Base-by-base conservation (phyloP, 2,888 invertebrate genomes). In the Microdon myrmicae region DNA sequence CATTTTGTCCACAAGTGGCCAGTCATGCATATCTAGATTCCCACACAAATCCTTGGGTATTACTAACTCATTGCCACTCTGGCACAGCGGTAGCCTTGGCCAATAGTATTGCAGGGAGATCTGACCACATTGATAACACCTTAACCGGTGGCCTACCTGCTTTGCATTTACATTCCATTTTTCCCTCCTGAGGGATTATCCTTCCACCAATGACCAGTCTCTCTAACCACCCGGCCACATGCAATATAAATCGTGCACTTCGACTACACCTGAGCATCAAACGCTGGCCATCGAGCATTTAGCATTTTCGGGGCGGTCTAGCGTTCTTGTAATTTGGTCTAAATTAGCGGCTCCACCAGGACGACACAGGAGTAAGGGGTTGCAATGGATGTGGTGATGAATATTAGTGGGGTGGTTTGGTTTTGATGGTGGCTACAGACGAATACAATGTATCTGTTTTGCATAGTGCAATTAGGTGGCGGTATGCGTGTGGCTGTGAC, bases 181-280 rank as follows among this genome's bases (percentile, higher is more conserved):
- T 20, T 23, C 22, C 14, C 43, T 39, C 61, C 56, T 28, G 20
- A 39, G 6, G 59, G 59, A 53, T 60, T 54, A 60, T 60, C 59
- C n/a, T 53, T 60, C 47, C 47, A 41, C 61, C 61, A 61, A 61
- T 56, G 53, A 34, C 16, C n/a, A 29, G 49, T n/a, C n/a, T n/a
- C 9, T 16, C 39, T 48, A 39, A 39, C 44, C 43, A 25, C 10
- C 13, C 5, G 25, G 6, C 7, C 12, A 13, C 17, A 14, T 23
- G 13, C 19, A 32, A n/a, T n/a, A n/a, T n/a, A n/a, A n/a, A n/a
- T n/a, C n/a, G n/a, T n/a, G n/a, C n/a, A n/a, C n/a, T n/a, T n/a
- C n/a, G n/a, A n/a, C n/a, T n/a, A n/a, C n/a, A n/a, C n/a, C n/a
- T n/a, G n/a, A n/a, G n/a, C 20, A 32, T 54, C 43, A 34, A 48